These are phyloP conservation scores for Meriones unguiculatus DNA, from an alignment of 2,113 vertebrate species.

Conservation along the genomic window DNA sequence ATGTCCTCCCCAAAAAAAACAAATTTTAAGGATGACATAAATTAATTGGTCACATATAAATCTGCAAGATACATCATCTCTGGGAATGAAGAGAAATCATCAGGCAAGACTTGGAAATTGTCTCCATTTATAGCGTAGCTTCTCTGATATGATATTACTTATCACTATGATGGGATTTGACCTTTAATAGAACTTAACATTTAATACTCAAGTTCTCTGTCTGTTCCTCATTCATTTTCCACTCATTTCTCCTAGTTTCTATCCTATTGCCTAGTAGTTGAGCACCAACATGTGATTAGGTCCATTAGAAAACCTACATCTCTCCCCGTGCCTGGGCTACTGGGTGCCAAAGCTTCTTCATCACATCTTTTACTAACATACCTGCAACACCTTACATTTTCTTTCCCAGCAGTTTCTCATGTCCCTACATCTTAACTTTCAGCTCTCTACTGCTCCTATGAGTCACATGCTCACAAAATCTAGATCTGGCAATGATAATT, in stretches of 20 bases:
- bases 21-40: background rate
- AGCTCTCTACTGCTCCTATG: background rate
- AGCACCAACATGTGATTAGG: background rate
- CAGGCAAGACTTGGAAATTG: constrained; percentile 40
- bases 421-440: background rate
- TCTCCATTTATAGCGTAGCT: constrained; percentile 27
- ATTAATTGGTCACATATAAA: background rate
- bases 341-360: background rate
- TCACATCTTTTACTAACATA: background rate
- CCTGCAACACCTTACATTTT: background rate
- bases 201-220: constrained; percentile 42
- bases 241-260: background rate
- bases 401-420: background rate
- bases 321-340: background rate
- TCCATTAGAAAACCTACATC: fast-evolving
- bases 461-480: background rate
- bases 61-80: background rate
- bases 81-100: constrained; percentile 9
- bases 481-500: background rate
- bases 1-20: background rate
- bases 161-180: constrained; percentile 28
- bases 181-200: constrained; percentile 50
- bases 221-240: background rate
- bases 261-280: background rate
- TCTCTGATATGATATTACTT: background rate